Percentiles rank a stretch among this genome's conserved stretches.
Evolutionary conservation across 2,888 invertebrate genomes (phyloP).

Genomic region (Ferrisia virgata): DNA sequence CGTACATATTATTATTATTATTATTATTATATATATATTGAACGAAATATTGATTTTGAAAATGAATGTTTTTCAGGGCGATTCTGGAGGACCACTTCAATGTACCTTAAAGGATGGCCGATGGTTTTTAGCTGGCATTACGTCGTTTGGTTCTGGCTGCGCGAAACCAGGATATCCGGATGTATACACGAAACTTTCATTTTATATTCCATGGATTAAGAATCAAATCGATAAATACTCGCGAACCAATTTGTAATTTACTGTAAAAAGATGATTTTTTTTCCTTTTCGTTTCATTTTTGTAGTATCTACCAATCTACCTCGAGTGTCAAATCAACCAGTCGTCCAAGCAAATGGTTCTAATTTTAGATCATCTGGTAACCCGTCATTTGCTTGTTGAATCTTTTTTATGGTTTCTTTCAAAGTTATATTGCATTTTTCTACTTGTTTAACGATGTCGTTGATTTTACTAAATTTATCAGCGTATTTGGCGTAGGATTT

Average conservation of each 20-base stretch:
- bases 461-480: constrained; percentile 77
- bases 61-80: constrained; percentile 63
- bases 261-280: not conserved
- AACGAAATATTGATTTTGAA: not conserved
- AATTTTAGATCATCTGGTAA: constrained; percentile 78
- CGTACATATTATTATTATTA: too few species aligned
- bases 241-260: constrained; percentile 14
- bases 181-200: constrained; percentile 79
- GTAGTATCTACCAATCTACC: not conserved
- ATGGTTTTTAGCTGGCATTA: constrained; percentile 85
- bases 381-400: constrained; percentile 79
- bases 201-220: constrained; percentile 79
- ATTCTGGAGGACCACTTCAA: constrained; percentile 86
- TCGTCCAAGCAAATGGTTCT: constrained; percentile 72
- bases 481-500: constrained; percentile 80
- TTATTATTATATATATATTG: too few species aligned
- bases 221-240: constrained; percentile 50
- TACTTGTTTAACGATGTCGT: constrained; percentile 78
- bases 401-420: constrained; percentile 78
- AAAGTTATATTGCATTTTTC: constrained; percentile 76
- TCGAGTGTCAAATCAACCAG: too few species aligned
- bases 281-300: not conserved
- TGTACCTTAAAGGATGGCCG: constrained; percentile 74
- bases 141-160: constrained; percentile 89
- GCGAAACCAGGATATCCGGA: constrained; percentile 84